Base-by-base conservation (phyloP, 2,888 invertebrate genomes). In the Buathra laborator region DNA sequence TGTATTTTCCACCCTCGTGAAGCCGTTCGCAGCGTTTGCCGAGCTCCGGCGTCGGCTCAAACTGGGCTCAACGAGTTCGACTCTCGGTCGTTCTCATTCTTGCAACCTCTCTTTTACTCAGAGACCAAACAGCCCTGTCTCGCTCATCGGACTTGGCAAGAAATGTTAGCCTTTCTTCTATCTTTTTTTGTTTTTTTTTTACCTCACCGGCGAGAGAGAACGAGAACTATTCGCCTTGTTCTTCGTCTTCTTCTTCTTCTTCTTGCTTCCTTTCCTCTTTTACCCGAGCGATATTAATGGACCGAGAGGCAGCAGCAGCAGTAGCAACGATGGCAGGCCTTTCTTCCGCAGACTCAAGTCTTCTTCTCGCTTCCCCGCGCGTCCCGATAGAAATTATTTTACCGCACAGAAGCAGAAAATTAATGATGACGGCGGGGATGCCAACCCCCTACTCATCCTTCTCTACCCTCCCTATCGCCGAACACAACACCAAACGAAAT, bases 251-350 rank as follows among this genome's bases (percentile, higher is more conserved):
- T 46, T 59, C 66, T 51, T 53, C 59, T 48, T 43, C 74, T 37
- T 71, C 51, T 70, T 82, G 71, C 76, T 87, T 71, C 82, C 59
- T 80, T 86, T 85, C 82, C 75, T 77, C 77, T 75, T 74, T 81
- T 37, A 81, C 81, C 46, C 84, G 66, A 82, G 78, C 78, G 88
- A 88, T 90, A 89, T 89, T 89, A 88, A 90, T 90, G 88, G 90
- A 89, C 87, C 84, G 75, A 70, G 75, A 64, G 29, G 44, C 66
- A 71, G 68, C 51, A 66, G 68, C 75, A 75, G 59, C 71, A 12
- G 71, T 51, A n/a, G 71, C 62, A 32, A 72, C 59, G 37, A 29
- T 51, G 16, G 44, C 66, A 9, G 66, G 37, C 67, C 76, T 74
- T 72, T 67, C 75, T 84, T 72, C 68, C 70, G 48, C 77, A 77